phyloP scores from a whole-genome alignment of 1,140 invertebrate species.

The Papilio helenus region DNA sequence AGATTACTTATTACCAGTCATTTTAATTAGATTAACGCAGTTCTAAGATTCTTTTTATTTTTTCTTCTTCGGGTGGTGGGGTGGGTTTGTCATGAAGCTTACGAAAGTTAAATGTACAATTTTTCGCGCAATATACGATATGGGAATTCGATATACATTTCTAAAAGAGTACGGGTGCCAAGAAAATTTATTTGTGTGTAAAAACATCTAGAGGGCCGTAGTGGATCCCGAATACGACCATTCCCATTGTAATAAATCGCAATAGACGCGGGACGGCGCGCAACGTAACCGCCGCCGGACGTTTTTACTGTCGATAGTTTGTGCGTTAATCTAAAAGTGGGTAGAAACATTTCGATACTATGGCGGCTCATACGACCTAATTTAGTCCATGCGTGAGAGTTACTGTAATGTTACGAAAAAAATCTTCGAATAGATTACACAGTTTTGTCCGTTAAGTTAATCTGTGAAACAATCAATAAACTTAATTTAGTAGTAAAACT shows the following conservation, averaged over 20 bases:
- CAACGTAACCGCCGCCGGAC: slow-evolving; percentile 49
- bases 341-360: slow-evolving; percentile 25
- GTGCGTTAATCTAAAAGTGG: slow-evolving; percentile 47
- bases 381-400: slow-evolving; percentile 1
- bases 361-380: slow-evolving; percentile 7
- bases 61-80: neutral
- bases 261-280: slow-evolving; percentile 47
- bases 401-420: neutral
- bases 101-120: neutral
- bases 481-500: too few relatives aligned
- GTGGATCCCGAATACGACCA: slow-evolving; percentile 54
- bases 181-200: slow-evolving; percentile 67
- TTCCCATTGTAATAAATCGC: slow-evolving; percentile 69
- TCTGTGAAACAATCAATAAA: too few relatives aligned
- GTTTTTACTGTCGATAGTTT: slow-evolving; percentile 66
- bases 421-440: neutral
- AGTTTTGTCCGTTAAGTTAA: too few relatives aligned
- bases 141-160: slow-evolving; percentile 53
- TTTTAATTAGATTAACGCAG: neutral
- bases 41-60: neutral
- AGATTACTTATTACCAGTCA: neutral
- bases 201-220: slow-evolving; percentile 58
- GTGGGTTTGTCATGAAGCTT: neutral
- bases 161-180: slow-evolving; percentile 48
- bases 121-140: slow-evolving; percentile 49